Evolutionary conservation across 1,140 invertebrate genomes (phyloP).

Genomic region (Daktulosphaira vitifoliae): DNA sequence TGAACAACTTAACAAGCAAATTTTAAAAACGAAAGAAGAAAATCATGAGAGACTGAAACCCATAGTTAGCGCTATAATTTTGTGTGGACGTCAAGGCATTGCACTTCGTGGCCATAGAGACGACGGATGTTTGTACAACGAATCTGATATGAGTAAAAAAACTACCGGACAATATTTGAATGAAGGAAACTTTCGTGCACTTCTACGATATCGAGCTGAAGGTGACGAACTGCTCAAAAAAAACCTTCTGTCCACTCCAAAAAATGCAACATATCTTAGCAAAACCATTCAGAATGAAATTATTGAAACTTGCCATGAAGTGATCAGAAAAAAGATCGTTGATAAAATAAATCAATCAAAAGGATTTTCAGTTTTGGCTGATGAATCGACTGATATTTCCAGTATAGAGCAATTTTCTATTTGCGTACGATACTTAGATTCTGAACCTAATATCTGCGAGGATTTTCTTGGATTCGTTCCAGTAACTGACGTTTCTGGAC

Average conservation of each 20-base stretch:
- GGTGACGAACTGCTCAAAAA: slow-evolving; percentile 36
- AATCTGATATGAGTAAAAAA: background rate
- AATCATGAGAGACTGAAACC: slow-evolving; percentile 37
- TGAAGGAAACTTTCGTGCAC: slow-evolving; percentile 34
- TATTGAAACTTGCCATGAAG: slow-evolving; percentile 38
- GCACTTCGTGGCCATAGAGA: slow-evolving; percentile 37
- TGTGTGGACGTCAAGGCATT: slow-evolving; percentile 40
- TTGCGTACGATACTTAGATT: background rate
- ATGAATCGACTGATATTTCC: background rate
- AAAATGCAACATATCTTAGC: slow-evolving; percentile 39
- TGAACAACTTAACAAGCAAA: background rate
- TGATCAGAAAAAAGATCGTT: background rate
- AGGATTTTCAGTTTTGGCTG: background rate
- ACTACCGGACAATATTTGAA: background rate
- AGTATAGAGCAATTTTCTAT: background rate
- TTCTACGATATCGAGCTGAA: slow-evolving; percentile 38
- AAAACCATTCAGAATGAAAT: too few species aligned
- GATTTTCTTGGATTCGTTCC: background rate
- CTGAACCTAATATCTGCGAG: background rate
- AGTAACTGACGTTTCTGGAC: background rate
- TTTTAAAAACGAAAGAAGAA: slow-evolving; percentile 35
- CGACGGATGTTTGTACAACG: background rate
- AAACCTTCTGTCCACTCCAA: slow-evolving; percentile 36
- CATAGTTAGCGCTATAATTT: too few species aligned
- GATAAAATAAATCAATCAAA: background rate